phyloP scores from a whole-genome alignment of 2,113 vertebrate species.

The Plecturocebus donacophilus region DNA sequence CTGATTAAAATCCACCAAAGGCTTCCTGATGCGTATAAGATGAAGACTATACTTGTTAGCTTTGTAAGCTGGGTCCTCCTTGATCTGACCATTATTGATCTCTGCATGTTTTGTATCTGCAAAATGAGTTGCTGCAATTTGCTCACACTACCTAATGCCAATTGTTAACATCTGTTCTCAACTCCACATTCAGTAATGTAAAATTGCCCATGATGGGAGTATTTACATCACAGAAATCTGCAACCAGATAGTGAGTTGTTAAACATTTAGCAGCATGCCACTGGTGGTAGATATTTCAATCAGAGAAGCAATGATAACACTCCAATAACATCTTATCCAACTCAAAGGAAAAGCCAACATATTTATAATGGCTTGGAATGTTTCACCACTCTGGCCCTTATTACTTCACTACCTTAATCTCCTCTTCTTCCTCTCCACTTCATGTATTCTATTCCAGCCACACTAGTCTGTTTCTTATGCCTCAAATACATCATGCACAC shows the following conservation, averaged over 20 bases:
- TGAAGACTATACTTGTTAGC: not conserved
- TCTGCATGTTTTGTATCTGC: not conserved
- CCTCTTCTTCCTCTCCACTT: not conserved
- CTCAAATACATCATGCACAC: not conserved
- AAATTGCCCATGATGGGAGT: not conserved
- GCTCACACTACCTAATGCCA: not conserved
- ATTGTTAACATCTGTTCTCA: not conserved
- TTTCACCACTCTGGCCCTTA: not conserved
- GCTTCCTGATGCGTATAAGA: not conserved
- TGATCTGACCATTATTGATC: not conserved
- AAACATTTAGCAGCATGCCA: not conserved
- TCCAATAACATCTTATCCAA: not conserved
- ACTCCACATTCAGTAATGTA: not conserved
- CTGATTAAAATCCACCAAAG: conserved; percentile 4
- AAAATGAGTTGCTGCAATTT: not conserved
- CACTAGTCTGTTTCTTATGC: not conserved
- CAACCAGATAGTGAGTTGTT: not conserved
- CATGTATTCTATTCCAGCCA: not conserved
- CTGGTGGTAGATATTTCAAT: not conserved
- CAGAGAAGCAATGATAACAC: not conserved
- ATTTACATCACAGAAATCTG: not conserved
- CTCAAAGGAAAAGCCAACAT: not conserved
- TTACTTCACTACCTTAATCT: not conserved
- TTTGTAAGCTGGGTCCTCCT: not conserved
- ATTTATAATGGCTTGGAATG: not conserved